A percentile compares a stretch with the other conserved stretches of the same genome.
phyloP scores from a whole-genome alignment of 2,888 invertebrate species.

The Pseudococcus viburni region DNA sequence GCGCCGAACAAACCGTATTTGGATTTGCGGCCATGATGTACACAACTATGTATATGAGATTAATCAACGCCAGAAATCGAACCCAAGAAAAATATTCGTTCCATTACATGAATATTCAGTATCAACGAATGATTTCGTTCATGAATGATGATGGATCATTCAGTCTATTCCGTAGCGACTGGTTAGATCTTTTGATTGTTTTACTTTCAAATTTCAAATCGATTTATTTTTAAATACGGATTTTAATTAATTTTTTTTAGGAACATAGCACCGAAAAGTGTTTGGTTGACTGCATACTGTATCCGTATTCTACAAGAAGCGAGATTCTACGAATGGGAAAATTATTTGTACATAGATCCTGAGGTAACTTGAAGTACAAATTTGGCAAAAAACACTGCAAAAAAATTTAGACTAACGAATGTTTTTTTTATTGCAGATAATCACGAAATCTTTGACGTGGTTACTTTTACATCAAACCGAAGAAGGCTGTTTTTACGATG shows the following conservation, averaged over 20 bases:
- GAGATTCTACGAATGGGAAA: conserved; percentile 97
- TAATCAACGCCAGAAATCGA: conserved; percentile 88
- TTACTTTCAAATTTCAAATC: neutral
- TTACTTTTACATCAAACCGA: conserved; percentile 86
- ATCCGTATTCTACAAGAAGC: conserved; percentile 91
- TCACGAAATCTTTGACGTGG: conserved; percentile 89
- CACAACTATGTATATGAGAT: conserved; percentile 90
- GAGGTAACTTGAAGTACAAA: conserved; percentile 73
- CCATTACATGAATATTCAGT: conserved; percentile 89
- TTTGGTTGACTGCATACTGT: conserved; percentile 94
- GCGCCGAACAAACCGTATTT: conserved; percentile 96
- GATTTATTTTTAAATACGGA: conserved; percentile 35
- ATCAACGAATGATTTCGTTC: conserved; percentile 91
- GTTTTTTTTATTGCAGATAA: conserved; percentile 72
- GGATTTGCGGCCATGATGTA: conserved; percentile 96
- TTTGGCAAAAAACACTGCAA: neutral
- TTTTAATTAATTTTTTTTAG: conserved; percentile 70
- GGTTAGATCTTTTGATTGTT: conserved; percentile 75
- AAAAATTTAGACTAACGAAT: neutral
- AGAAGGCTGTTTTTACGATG: conserved; percentile 91
- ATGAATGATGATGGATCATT: conserved; percentile 93
- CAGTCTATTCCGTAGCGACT: conserved; percentile 91
- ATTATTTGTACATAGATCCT: conserved; percentile 93
- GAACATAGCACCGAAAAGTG: conserved; percentile 89
- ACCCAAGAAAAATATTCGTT: conserved; percentile 87